These are phyloP conservation scores for Pseudochromis fuscus DNA, from an alignment of 2,797 vertebrate species.

Conservation along the genomic window DNA sequence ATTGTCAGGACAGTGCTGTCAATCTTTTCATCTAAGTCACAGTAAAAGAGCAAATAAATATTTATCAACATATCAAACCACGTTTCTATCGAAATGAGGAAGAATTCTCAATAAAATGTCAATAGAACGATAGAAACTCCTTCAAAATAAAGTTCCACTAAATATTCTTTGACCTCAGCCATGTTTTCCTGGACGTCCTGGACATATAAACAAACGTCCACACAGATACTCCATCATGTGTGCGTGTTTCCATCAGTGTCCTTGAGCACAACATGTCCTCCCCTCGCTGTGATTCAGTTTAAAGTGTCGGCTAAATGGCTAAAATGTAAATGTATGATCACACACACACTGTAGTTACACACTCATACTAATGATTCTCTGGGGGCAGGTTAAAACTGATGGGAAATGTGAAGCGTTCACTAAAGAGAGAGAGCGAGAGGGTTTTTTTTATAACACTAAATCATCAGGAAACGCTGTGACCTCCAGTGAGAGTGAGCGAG, in stretches of 20 bases:
- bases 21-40: too few species aligned
- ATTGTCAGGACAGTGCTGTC: too few species aligned
- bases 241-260: conserved; percentile 20
- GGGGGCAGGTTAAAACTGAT: conserved; percentile 21
- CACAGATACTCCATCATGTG: background rate
- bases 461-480: conserved; percentile 23
- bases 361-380: conserved; percentile 35
- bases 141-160: too few species aligned
- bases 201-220: background rate
- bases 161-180: too few species aligned
- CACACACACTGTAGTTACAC: background rate
- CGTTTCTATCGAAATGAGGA: too few species aligned
- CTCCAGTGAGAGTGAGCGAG: background rate
- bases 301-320: conserved; percentile 19
- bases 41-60: background rate
- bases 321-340: conserved; percentile 24
- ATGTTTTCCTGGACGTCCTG: background rate
- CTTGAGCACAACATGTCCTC: conserved; percentile 18
- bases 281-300: conserved; percentile 4
- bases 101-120: too few species aligned
- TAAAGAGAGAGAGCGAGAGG: conserved; percentile 3
- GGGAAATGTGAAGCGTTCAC: conserved; percentile 2
- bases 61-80: too few species aligned
- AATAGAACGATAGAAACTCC: too few species aligned
- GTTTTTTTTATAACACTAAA: conserved; percentile 16